These are phyloP conservation scores for Menura novaehollandiae DNA, from an alignment of 2,113 vertebrate species.

Conservation along the genomic window DNA sequence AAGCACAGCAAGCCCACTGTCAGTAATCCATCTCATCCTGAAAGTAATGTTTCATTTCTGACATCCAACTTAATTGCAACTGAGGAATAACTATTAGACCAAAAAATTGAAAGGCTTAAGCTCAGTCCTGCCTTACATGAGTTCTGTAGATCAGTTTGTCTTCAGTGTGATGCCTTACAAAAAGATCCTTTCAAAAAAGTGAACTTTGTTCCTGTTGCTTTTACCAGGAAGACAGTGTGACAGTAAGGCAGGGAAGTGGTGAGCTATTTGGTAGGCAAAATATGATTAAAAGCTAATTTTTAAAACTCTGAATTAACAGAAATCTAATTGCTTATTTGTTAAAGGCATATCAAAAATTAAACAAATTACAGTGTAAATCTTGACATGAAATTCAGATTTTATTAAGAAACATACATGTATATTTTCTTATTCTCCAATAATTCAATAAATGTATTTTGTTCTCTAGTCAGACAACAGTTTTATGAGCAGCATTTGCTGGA, in stretches of 20 bases:
- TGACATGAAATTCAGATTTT: background rate
- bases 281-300: background rate
- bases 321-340: background rate
- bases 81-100: slow-evolving; percentile 15
- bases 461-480: background rate
- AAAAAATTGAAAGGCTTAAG: background rate
- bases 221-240: background rate
- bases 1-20: background rate
- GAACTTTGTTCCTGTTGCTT: background rate
- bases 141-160: background rate
- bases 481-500: too few relatives aligned
- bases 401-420: background rate
- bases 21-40: slow-evolving; percentile 32
- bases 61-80: slow-evolving; percentile 30
- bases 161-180: background rate
- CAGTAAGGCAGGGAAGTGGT: background rate
- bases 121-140: background rate
- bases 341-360: background rate
- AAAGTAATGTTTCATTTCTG: slow-evolving; percentile 44
- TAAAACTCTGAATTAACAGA: background rate
- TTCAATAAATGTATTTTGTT: fast-evolving
- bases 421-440: background rate
- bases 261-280: background rate
- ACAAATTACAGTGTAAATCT: background rate
- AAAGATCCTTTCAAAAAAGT: background rate